phyloP scores from a whole-genome alignment of 2,888 invertebrate species.

The Caenorhabditis uteleia region DNA sequence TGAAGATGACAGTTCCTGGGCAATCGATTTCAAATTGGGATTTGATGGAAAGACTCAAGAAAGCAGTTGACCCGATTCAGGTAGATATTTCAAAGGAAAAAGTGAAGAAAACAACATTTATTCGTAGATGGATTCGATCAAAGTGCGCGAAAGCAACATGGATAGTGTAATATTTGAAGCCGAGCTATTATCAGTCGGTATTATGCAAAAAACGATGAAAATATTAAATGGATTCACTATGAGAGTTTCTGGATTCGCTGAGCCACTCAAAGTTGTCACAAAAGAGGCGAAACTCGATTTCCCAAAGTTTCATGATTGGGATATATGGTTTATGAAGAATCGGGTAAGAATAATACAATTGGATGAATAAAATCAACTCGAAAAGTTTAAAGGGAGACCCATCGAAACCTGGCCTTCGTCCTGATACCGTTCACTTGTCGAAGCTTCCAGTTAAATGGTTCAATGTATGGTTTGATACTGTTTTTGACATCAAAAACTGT shows the following conservation, averaged over 20 bases:
- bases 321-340: slow-evolving; percentile 87
- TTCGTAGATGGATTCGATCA: slow-evolving; percentile 75
- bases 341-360: slow-evolving; percentile 2
- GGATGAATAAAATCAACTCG: background rate
- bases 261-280: slow-evolving; percentile 77
- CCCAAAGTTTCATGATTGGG: slow-evolving; percentile 83
- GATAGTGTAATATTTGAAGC: slow-evolving; percentile 91
- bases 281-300: slow-evolving; percentile 74
- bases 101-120: no score
- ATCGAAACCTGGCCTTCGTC: slow-evolving; percentile 82
- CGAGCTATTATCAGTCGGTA: slow-evolving; percentile 71
- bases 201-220: slow-evolving; percentile 63
- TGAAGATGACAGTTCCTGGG: slow-evolving; percentile 75
- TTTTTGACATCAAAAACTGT: slow-evolving; percentile 2
- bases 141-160: slow-evolving; percentile 82
- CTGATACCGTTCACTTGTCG: slow-evolving; percentile 87
- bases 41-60: slow-evolving; percentile 90
- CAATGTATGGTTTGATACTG: no score
- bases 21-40: slow-evolving; percentile 95
- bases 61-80: slow-evolving; percentile 72
- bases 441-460: slow-evolving; percentile 88
- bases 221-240: slow-evolving; percentile 81
- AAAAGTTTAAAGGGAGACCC: slow-evolving; percentile 76
- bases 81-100: no score
- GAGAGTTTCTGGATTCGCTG: slow-evolving; percentile 85